Evolutionary conservation across 1,140 invertebrate genomes (phyloP), one percentile per base, ranked within the genome.

Genomic region (Drosophila equinoxialis): DNA sequence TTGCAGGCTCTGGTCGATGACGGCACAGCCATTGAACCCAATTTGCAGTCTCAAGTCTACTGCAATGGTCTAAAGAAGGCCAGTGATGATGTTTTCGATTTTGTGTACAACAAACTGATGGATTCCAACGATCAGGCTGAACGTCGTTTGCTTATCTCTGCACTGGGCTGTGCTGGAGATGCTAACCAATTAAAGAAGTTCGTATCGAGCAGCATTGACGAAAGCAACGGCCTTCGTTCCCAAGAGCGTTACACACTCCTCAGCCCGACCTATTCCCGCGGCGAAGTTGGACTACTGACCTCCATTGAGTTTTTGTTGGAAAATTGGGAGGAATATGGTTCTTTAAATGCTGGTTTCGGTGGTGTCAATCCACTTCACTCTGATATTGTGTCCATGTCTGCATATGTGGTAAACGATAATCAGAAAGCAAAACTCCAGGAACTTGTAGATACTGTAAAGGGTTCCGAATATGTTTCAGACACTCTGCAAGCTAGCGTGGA

Each of bases 21-120:
- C 3, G 94, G 93, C 91, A 74, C 79, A 1, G 11, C 17, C 6
- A 82, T 92, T 59, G 69, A 78, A 8, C 77, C 90, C 1, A 91
- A 92, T 74, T 45, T 92, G 14, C 90, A 90, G 65, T 61, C 74
- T 3, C 79, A 93, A 0, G 94, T 95, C 1, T 96, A 95, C 75
- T 97, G 96, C 89, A 93, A 93, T 39, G 96, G 94, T 0, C 92
- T 97, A 0, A 93, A 92, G 74, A 66, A 94, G 60, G 95, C 95
- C 3, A 92, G 92, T 0, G 77, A 92, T 41, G 83, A 93, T 0
- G 94, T 95, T 59, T 97, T 95, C 93, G 87, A 95, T 59, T 95
- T 94, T 85, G 92, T 95, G 2, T 95, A 94, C 91, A 69, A 94
- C 2, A 83, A 94, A 55, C 96, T 96, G 72, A 77, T 93, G 33